Evolutionary conservation across 2,888 invertebrate genomes (phyloP), one percentile per base, ranked within the genome.

Genomic region (Argyra leucocephala): DNA sequence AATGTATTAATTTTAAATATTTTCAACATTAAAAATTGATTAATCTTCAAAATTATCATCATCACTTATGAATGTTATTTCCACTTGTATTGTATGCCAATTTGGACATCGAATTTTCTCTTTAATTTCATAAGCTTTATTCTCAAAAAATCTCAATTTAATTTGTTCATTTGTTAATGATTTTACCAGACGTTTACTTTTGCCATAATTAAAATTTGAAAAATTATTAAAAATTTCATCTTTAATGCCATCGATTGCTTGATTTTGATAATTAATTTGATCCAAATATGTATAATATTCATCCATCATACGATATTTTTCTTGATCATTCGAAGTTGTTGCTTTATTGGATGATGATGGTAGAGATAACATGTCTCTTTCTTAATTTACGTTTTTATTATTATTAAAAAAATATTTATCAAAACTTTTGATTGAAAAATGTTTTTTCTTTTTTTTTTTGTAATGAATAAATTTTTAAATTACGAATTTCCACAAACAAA

Each of bases 151-250:
- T 48, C n/a, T 48, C 15, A 48, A 48, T 48, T 48, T 48, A 18
- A 48, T 48, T 48, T 48, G 7, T 48, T 48, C 48, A 48, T 48
- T 48, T 48, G 48, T 48, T n/a, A 48, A 48, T 18, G 48, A 18
- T 48, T 48, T 48, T 12, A 48, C 48, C 4, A 48, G 48, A 48
- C 48, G 48, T 48, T 48, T 48, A 48, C 48, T 48, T 48, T 48
- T 48, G 18, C 48, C 48, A 48, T 18, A 48, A 48, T 48, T 48
- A 48, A 48, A 48, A 48, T 48, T 48, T 48, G 9, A 15, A 48
- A 48, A 48, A 48, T 48, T 48, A 48, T 48, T 48, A 48, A 48
- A 48, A 3, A 48, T 48, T 48, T 48, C 48, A 48, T 48, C 48
- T 15, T 48, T 48, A 18, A 48, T 48, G 18, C n/a, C 18, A 18